Conservation (phyloP, 2,113 vertebrate genomes). For the Ictidomys tridecemlineatus region DNA sequence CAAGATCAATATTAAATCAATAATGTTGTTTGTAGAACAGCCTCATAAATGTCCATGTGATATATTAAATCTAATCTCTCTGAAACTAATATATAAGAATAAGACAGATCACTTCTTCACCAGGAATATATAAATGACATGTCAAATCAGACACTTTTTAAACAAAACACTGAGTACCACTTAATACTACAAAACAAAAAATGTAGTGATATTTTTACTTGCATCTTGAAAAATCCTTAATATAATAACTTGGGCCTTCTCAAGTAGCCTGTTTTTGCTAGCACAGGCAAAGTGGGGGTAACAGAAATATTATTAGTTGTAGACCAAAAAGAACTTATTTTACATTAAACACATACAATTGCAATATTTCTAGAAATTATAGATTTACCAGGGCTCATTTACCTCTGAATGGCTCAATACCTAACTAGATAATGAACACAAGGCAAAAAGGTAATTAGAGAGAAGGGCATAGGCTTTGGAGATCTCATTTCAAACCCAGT, state of each 20-base stretch:
- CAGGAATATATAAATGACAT: background rate
- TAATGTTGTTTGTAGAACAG: slow-evolving; percentile 22
- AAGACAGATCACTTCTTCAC: slow-evolving; percentile 34
- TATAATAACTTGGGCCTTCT: background rate
- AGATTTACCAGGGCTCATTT: background rate
- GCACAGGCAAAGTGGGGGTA: background rate
- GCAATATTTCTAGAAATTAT: slow-evolving; percentile 17
- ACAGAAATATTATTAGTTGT: background rate
- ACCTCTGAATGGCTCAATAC: background rate
- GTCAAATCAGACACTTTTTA: slow-evolving; percentile 33
- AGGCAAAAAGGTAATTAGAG: background rate
- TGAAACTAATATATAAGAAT: slow-evolving; percentile 45
- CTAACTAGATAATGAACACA: background rate
- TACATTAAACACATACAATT: background rate
- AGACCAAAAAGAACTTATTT: background rate
- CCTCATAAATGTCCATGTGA: slow-evolving; percentile 51
- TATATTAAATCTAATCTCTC: slow-evolving; percentile 62
- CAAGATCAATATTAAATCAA: slow-evolving; percentile 60
- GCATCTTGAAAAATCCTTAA: slow-evolving; percentile 5
- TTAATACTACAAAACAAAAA: slow-evolving; percentile 6
- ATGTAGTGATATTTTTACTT: background rate
- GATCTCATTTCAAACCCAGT: background rate
- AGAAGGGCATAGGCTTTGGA: background rate
- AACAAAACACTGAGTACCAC: background rate
- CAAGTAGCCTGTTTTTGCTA: slow-evolving; percentile 4